Base-by-base conservation (phyloP, 2,113 vertebrate species). In the Apodemus sylvaticus region DNA sequence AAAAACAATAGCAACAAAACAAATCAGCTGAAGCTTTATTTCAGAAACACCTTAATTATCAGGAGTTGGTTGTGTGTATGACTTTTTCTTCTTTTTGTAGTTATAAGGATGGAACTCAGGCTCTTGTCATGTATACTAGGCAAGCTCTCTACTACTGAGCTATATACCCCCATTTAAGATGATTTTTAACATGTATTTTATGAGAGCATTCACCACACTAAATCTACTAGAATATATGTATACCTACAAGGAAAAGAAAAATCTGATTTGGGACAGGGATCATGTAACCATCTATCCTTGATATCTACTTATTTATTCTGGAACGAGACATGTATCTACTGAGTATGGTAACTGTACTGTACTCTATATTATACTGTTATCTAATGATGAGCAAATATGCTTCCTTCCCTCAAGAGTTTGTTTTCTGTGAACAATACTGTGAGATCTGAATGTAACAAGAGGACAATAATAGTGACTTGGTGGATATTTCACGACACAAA, bases 1-100 rank as follows among this genome's bases (percentile, higher is more conserved):
- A 89, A 45, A 45, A 83, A 89, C 81, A 58, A 83, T 5, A 87
- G 89, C 76, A 58, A 83, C 34, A 83, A 58, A 24, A 86, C 87
- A 88, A 36, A 86, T 48, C 20, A 81, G 26, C 42, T 85, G 19
- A 86, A 58, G 42, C 11, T 96, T 74, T 64, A 76, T 20, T 36
- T 94, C 36, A 73, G 45, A 90, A 93, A 51, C 92, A 42, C 68
- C 77, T 77, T 93, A 93, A 81, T 36, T 66, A 91, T 17, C 71
- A 95, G 17, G 20, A 77, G 48, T 55, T 81, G 58, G 42, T 76
- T 76, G 74, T 10, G 13, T 58, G 68, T 29, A 39, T 60, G 29
- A 24, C 62, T 36, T 51, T 87, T 26, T n/a, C 8, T 51, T 66
- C 9, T 51, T 24, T 71, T 16, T 87, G 64, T 86, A 66, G 86